These are phyloP conservation scores for Trichomycterus rosablanca DNA, from an alignment of 2,113 vertebrate genomes.

Conservation along the genomic window DNA sequence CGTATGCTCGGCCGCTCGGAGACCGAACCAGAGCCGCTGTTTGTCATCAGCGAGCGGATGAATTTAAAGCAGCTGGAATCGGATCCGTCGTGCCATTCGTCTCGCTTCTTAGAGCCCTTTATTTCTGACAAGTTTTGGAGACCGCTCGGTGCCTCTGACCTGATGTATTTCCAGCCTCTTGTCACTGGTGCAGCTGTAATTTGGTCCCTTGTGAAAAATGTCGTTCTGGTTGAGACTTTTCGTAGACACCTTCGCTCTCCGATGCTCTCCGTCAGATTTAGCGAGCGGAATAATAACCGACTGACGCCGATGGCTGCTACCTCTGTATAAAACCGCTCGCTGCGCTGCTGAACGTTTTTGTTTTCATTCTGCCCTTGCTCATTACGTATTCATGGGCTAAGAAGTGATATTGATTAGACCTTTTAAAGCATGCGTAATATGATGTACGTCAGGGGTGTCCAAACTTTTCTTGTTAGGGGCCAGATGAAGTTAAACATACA, in stretches of 20 bases:
- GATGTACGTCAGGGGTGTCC: no score
- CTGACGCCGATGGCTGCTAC: neutral
- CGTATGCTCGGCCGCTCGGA: neutral
- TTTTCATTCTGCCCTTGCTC: slow-evolving; percentile 18
- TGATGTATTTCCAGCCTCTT: neutral
- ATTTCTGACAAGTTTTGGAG: neutral
- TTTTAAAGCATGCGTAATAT: slow-evolving; percentile 39
- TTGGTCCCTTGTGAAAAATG: slow-evolving; percentile 3
- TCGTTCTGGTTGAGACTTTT: neutral
- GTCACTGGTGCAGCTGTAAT: neutral
- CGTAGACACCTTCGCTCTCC: no score
- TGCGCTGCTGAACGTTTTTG: slow-evolving; percentile 25
- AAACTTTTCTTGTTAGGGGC: no score
- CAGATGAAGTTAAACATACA: no score
- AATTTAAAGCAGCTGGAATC: slow-evolving; percentile 12
- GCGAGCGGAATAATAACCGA: slow-evolving; percentile 13
- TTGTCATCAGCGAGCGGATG: slow-evolving; percentile 3
- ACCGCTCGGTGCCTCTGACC: neutral
- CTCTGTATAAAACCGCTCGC: slow-evolving; percentile 10
- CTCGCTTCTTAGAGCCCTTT: neutral
- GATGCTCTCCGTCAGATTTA: no score
- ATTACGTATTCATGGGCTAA: slow-evolving; percentile 33
- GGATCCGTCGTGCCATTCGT: neutral
- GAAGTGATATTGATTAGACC: slow-evolving; percentile 39
- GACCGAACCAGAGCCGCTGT: slow-evolving; percentile 9